A percentile compares a stretch with the other conserved stretches of the same genome.
phyloP scores from a whole-genome alignment of 2,113 vertebrate species.

The Centropus unirufus region DNA sequence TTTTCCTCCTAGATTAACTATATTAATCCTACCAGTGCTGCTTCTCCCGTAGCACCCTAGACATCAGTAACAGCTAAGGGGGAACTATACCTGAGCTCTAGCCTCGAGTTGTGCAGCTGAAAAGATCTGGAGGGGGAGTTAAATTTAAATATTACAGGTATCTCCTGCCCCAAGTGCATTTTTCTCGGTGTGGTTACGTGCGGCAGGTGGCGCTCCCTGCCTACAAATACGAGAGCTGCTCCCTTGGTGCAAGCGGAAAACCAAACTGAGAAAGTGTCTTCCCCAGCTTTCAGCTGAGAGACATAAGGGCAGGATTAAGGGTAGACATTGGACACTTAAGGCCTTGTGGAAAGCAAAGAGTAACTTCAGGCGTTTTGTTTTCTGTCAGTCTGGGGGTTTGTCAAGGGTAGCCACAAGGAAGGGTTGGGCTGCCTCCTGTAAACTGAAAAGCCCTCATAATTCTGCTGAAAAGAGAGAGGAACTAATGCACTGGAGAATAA shows the following conservation, averaged over 20 bases:
- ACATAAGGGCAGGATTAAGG: not conserved
- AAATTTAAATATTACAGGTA: not conserved
- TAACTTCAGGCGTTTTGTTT: not conserved
- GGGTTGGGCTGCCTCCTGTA: not conserved
- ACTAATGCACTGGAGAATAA: not conserved
- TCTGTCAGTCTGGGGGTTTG: not conserved
- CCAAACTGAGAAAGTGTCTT: no score
- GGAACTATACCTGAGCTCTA: not conserved
- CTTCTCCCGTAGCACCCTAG: not conserved
- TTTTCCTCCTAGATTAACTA: not conserved
- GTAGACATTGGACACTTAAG: not conserved
- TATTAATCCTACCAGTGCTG: not conserved
- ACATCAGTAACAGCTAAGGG: not conserved
- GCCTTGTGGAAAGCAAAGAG: not conserved
- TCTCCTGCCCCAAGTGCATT: not conserved
- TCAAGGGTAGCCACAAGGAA: not conserved
- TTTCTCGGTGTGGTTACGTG: rapidly evolving
- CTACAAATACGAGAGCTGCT: rapidly evolving
- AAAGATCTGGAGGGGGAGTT: not conserved
- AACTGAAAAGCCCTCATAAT: not conserved
- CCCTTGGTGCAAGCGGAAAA: no score
- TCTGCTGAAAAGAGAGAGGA: not conserved
- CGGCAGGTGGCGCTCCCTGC: not conserved
- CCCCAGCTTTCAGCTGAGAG: not conserved
- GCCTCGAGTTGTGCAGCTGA: not conserved